Evolutionary conservation across 2,113 vertebrate genomes (phyloP).

Genomic region (Leptobrachium ailaonicum): DNA sequence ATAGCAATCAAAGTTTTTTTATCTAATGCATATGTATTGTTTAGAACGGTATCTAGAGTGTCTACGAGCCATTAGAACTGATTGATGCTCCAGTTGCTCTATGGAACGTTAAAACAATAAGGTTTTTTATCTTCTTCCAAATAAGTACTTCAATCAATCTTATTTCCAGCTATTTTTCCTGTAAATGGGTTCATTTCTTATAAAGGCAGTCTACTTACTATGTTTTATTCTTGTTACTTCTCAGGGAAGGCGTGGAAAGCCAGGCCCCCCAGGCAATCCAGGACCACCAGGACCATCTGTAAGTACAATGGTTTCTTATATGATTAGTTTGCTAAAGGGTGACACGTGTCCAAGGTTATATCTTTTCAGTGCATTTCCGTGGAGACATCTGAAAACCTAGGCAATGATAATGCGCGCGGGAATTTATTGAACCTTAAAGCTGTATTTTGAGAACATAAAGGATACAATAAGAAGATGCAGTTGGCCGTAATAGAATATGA

Average conservation of each 20-base stretch:
- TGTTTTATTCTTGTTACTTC: conserved; percentile 53
- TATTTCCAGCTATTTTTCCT: conserved; percentile 28
- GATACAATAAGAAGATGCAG: background rate
- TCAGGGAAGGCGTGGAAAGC: conserved; percentile 74
- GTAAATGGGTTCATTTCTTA: conserved; percentile 36
- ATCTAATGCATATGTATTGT: conserved; percentile 20
- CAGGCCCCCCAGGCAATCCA: conserved; percentile 69
- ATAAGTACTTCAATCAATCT: conserved; percentile 11
- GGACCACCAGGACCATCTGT: conserved; percentile 76
- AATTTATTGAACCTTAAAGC: background rate
- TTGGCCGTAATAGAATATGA: no score
- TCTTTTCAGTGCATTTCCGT: background rate
- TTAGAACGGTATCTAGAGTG: conserved; percentile 35
- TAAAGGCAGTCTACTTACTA: conserved; percentile 26
- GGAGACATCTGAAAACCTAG: conserved; percentile 2
- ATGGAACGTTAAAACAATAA: conserved; percentile 12
- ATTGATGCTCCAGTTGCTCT: background rate
- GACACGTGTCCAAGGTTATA: background rate
- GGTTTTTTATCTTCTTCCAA: conserved; percentile 30
- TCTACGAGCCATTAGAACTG: conserved; percentile 1
- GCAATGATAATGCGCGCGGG: background rate
- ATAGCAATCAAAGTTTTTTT: conserved; percentile 32
- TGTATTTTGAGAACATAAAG: background rate
- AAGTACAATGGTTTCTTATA: conserved; percentile 57
- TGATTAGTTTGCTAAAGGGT: background rate